phyloP scores from a whole-genome alignment of 2,113 vertebrate species.

The Rhinopomastus cyanomelas region DNA sequence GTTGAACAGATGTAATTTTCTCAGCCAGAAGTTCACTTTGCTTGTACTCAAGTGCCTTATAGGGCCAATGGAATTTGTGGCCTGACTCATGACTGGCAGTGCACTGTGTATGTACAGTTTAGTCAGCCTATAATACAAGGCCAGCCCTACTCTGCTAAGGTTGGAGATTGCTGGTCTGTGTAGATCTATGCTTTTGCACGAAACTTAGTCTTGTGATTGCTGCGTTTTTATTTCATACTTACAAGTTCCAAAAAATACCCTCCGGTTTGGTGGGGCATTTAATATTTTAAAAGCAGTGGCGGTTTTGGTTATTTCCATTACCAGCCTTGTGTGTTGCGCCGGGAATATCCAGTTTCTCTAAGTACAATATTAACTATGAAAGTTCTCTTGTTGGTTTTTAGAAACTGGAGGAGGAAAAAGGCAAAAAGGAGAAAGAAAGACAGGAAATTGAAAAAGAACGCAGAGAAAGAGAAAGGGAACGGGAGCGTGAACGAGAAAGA shows the following conservation, averaged over 20 bases:
- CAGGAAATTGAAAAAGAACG: conserved; percentile 94
- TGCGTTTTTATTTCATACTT: conserved; percentile 73
- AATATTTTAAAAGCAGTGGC: conserved; percentile 50
- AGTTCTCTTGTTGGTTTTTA: conserved; percentile 89
- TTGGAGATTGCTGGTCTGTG: conserved; percentile 76
- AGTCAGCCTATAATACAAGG: conserved; percentile 41
- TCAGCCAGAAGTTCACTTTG: conserved; percentile 16
- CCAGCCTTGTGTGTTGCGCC: conserved; percentile 69
- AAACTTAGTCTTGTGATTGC: conserved; percentile 76
- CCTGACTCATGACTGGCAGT: conserved; percentile 15
- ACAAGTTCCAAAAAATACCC: conserved; percentile 62
- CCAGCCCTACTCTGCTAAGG: conserved; percentile 70
- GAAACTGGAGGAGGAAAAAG: conserved; percentile 99
- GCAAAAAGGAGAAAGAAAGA: conserved; percentile 97
- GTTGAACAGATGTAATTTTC: conserved; percentile 43
- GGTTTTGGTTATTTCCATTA: conserved; percentile 73
- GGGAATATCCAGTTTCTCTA: conserved; percentile 44
- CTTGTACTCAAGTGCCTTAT: background rate
- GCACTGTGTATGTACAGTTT: conserved; percentile 46
- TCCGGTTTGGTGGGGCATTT: conserved; percentile 50
- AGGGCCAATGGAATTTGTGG: conserved; percentile 32
- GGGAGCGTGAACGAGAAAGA: conserved; percentile 93
- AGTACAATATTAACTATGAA: conserved; percentile 71
- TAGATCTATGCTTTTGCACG: conserved; percentile 77
- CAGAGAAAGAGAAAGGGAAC: conserved; percentile 94